Base-by-base conservation (phyloP, 2,888 invertebrate species). In the Stenolophus ochropezus region DNA sequence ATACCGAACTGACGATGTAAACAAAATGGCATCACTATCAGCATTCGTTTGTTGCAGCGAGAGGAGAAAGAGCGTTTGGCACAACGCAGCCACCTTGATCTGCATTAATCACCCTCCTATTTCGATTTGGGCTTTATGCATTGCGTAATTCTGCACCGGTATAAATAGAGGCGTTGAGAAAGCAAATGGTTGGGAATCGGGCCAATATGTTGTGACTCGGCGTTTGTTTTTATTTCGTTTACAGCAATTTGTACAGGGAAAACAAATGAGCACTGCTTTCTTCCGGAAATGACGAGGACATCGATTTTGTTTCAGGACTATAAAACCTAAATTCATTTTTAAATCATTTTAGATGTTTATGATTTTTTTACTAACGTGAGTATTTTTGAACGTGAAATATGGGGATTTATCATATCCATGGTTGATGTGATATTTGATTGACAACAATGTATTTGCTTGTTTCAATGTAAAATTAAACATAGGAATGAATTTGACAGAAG, bases 231-330 rank as follows among this genome's bases (percentile, higher is more conserved):
- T 61, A 61, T 61, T 61, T 61, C 21, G 14, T 23, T 61, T 14
- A 0, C n/a, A 11, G 61, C 23, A 61, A 61, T 61, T 61, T 61
- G 61, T 61, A 18, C 11, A 18, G 71, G 71, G 18, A 71, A 42
- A 61, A 61, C 61, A 61, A 61, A 71, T 42, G 71, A 71, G n/a
- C 20, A 71, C 71, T 18, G 18, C 11, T 42, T 71, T 71, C 21
- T 71, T 71, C 71, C 71, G 42, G 71, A 71, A 47, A 42, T 61
- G 61, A 61, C n/a, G n/a, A n/a, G n/a, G n/a, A n/a, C n/a, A n/a
- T n/a, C n/a, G n/a, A n/a, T n/a, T n/a, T n/a, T n/a, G n/a, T n/a
- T n/a, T n/a, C n/a, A n/a, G n/a, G n/a, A n/a, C n/a, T n/a, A n/a
- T n/a, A n/a, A n/a, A n/a, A n/a, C n/a, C n/a, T n/a, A n/a, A n/a